Evolutionary conservation across 2,888 invertebrate species (phyloP), one percentile per base, ranked within the genome.

Genomic region (Agriopis aurantiaria): DNA sequence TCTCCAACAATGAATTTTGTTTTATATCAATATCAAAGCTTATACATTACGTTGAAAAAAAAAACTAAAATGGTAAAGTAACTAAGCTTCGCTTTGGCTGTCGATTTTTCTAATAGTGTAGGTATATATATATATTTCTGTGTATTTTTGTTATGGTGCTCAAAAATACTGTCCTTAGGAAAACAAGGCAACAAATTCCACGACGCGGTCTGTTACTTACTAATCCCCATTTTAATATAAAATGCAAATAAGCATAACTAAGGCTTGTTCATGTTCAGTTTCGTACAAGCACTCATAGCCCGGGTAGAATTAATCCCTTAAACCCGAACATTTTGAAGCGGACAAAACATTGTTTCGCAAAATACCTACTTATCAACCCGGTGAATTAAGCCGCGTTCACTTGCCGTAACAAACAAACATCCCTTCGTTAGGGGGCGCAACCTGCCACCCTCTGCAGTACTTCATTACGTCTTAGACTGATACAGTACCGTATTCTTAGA

Each of bases 371-470:
- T 82, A 83, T 81, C 78, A 83, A 83, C 81, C 83, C 80, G 78
- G 79, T 76, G 79, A 85, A 85, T 85, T 85, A 87, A 85, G 80
- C 81, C 78, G 82, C 85, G 80, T 80, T 81, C 78, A 80, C 80
- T 82, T 82, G 79, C 78, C 79, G 80, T 78, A 82, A 81, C 83
- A 86, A 87, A 84, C 87, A 85, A 84, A 75, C 77, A 77, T 80
- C 79, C 77, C 79, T 80, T 78, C 73, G 74, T 64, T 61, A 14
- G 72, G 75, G 78, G 78, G 77, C 72, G 58, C 74, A 73, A 74
- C 76, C 76, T 78, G 77, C 75, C 81, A 72, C 78, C 79, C 77
- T 68, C 73, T 84, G 85, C 83, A 85, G 73, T 79, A 77, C 78
- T 80, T 81, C 78, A 84, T 82, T 82, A 86, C 85, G 48, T 58